Evolutionary conservation across 1,140 invertebrate genomes (phyloP).

Genomic region (Drosophila pectinifera): DNA sequence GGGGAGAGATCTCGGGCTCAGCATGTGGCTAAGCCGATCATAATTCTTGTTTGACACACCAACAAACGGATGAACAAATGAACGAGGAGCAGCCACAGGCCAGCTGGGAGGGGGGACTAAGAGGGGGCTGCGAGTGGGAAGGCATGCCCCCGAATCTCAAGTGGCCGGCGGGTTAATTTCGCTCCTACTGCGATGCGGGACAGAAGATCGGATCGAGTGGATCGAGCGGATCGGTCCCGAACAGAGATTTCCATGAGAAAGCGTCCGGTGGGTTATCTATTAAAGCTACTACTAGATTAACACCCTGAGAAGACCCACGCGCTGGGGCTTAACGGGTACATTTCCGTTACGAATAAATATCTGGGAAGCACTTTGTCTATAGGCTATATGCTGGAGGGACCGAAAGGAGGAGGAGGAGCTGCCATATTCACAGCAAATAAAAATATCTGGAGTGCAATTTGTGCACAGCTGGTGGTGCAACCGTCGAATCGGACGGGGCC

Average conservation of each 20-base stretch:
- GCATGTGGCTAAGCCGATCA: constrained; percentile 85
- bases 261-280: constrained; percentile 81
- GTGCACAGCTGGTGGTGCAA: constrained; percentile 81
- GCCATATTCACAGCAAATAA: constrained; percentile 81
- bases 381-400: constrained; percentile 6
- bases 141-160: constrained; percentile 44
- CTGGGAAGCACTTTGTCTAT: constrained; percentile 7
- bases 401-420: constrained; percentile 34
- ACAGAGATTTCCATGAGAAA: constrained; percentile 68
- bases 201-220: constrained; percentile 8
- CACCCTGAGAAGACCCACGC: constrained; percentile 48
- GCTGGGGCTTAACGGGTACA: constrained; percentile 33
- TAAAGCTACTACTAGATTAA: constrained; percentile 81
- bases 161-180: constrained; percentile 68
- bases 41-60: constrained; percentile 85
- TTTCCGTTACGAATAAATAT: constrained; percentile 50
- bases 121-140: constrained; percentile 7
- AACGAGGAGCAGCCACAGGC: constrained; percentile 73
- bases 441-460: constrained; percentile 82
- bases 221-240: too few relatives aligned
- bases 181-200: constrained; percentile 70
- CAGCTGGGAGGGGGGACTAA: constrained; percentile 18
- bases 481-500: constrained; percentile 60
- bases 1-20: constrained; percentile 64
- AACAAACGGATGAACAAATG: constrained; percentile 84